Evolutionary conservation across 1,140 invertebrate species (phyloP).

Genomic region (Adelges cooleyi): DNA sequence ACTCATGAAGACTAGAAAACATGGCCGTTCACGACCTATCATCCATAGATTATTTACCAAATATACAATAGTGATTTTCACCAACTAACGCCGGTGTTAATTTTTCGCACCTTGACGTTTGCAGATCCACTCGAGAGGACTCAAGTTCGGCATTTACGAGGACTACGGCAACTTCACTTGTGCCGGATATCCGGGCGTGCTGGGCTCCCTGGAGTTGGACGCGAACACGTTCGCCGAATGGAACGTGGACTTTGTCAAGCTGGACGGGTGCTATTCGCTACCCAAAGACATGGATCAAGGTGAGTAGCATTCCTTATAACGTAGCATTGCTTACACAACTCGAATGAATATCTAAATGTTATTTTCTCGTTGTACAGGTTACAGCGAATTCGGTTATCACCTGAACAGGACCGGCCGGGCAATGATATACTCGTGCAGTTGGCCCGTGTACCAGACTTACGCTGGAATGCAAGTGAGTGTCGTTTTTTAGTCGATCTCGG

Average conservation of each 20-base stretch:
- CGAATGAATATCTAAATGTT: too few species aligned
- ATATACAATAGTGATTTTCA: too few species aligned
- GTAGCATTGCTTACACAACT: too few species aligned
- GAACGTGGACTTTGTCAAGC: constrained; percentile 80
- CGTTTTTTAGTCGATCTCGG: not conserved
- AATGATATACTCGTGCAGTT: constrained; percentile 96
- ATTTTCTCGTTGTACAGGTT: constrained; percentile 44
- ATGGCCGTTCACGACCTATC: too few species aligned
- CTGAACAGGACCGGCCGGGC: constrained; percentile 76
- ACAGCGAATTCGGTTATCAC: constrained; percentile 77
- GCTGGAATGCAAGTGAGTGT: constrained; percentile 57
- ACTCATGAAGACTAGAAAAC: too few species aligned
- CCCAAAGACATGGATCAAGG: constrained; percentile 44
- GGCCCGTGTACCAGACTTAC: constrained; percentile 91
- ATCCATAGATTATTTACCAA: too few species aligned
- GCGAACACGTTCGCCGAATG: constrained; percentile 74
- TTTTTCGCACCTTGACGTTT: too few species aligned
- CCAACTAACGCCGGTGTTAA: too few species aligned
- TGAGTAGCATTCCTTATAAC: constrained; percentile 35
- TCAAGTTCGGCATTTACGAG: constrained; percentile 82
- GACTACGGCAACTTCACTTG: constrained; percentile 78
- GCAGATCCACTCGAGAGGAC: constrained; percentile 62
- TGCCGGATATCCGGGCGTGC: constrained; percentile 69
- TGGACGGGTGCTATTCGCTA: constrained; percentile 75
- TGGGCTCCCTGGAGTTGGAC: constrained; percentile 61